Base-by-base conservation (phyloP, 2,797 vertebrate species). In the Gadopsis marmoratus region DNA sequence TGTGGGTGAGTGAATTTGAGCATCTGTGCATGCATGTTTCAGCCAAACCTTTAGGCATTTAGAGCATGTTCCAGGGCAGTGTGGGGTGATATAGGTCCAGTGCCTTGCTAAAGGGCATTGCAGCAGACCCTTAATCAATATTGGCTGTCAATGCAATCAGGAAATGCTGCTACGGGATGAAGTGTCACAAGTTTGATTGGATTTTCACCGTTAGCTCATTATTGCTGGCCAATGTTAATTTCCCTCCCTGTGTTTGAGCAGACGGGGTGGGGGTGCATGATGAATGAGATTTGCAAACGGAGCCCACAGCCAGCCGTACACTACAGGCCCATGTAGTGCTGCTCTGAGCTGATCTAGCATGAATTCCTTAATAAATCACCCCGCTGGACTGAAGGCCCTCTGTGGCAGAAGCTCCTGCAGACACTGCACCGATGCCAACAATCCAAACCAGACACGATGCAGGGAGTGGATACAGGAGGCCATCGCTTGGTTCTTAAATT, bases 361-460 rank as follows among this genome's bases (percentile, higher is more conserved):
- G 83, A 64, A 75, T 85, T 81, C 60, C 26, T 68, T 76, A 79
- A 89, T 90, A 82, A 87, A 92, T 89, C 86, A 88, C 66, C 35
- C 60, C 3, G 69, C 66, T 78, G 81, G 66, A 79, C 62, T 11
- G 8, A 26, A 54, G 66, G 64, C 64, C 23, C 51, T 4, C 21
- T 54, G 73, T 72, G 76, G 61, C 74, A 64, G 37, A 63, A 26
- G 66, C 51, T 70, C 56, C 13, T 4, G 7, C 54, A 69, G 69
- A 78, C 29, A 26, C 19, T 14, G 45, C 26, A 33, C 50, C 21
- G 47, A 58, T 41, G 65, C 67, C 70, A 79, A 65, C 45, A 51
- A 35, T 2, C 54, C 23, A 17, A 61, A 12, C 17, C 67, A 73
- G 62, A 80, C 39, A 79, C 41, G 43, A 54, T 5, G 35, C 12